These are phyloP conservation scores for Yponomeuta malinellus DNA, from an alignment of 2,888 invertebrate species.

Conservation along the genomic window DNA sequence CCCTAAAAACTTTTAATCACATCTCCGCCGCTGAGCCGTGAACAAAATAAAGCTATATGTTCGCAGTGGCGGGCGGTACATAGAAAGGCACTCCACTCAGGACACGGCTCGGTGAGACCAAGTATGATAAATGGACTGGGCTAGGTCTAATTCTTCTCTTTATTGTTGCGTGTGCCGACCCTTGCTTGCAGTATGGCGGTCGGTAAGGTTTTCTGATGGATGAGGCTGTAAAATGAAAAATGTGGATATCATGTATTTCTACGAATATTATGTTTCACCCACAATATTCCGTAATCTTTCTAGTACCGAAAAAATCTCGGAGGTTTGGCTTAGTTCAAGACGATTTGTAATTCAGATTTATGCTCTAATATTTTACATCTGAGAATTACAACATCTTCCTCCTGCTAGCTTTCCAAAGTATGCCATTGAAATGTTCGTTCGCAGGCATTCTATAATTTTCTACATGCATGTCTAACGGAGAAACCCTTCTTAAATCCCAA, in stretches of 20 bases:
- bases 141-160: slow-evolving; percentile 52
- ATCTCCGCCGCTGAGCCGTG: slow-evolving; percentile 30
- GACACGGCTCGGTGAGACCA: slow-evolving; percentile 30
- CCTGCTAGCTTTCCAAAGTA: no score
- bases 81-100: slow-evolving; percentile 60
- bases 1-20: slow-evolving; percentile 1
- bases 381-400: no score
- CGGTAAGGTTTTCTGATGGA: not conserved
- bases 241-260: no score
- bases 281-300: no score
- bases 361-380: no score
- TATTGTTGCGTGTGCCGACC: slow-evolving; percentile 24
- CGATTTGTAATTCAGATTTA: no score
- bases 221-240: not conserved
- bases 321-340: no score
- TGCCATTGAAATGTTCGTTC: no score
- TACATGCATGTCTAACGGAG: no score
- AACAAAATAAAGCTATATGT: slow-evolving; percentile 50
- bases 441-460: no score
- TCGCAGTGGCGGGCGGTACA: slow-evolving; percentile 42
- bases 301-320: no score
- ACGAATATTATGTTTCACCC: no score
- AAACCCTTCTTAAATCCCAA: not conserved
- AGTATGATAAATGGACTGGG: slow-evolving; percentile 64
- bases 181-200: not conserved